Evolutionary conservation across 2,888 invertebrate species (phyloP).

Genomic region (Stenchaetothrips biformis): DNA sequence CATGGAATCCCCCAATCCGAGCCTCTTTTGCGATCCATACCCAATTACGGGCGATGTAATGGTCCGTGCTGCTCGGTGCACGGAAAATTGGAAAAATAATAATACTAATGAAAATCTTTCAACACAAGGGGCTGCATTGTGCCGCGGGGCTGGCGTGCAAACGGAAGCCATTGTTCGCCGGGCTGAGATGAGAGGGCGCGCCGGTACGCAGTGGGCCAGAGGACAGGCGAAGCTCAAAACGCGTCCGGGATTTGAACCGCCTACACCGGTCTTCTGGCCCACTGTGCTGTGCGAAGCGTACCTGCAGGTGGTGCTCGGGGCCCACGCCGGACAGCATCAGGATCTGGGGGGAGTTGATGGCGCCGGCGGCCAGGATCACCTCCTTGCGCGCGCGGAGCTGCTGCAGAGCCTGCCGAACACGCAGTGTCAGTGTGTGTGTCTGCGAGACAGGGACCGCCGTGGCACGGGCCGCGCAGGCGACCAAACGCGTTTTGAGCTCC

Average conservation of each 20-base stretch:
- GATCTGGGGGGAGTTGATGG: neutral
- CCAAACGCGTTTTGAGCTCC: too few relatives aligned
- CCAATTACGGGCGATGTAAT: neutral
- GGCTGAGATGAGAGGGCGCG: too few relatives aligned
- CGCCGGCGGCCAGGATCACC: neutral
- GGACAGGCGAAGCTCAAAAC: too few relatives aligned
- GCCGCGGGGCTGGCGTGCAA: neutral
- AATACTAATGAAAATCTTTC: neutral
- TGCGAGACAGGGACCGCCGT: too few relatives aligned
- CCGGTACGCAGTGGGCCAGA: too few relatives aligned
- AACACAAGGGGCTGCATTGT: neutral
- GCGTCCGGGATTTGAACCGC: too few relatives aligned
- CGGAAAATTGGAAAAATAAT: neutral
- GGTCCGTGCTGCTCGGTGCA: neutral
- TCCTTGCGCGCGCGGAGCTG: neutral
- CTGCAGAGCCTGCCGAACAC: too few relatives aligned
- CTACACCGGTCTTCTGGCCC: too few relatives aligned
- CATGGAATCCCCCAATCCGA: too few relatives aligned
- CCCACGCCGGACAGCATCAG: neutral
- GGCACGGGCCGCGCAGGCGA: too few relatives aligned
- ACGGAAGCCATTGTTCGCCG: too few relatives aligned
- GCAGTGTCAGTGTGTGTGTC: too few relatives aligned
- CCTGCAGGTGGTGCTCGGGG: neutral
- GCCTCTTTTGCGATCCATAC: neutral
- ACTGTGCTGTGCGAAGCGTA: neutral